These are phyloP conservation scores for Anastrepha obliqua DNA, from an alignment of 1,140 invertebrate genomes.

Conservation along the genomic window DNA sequence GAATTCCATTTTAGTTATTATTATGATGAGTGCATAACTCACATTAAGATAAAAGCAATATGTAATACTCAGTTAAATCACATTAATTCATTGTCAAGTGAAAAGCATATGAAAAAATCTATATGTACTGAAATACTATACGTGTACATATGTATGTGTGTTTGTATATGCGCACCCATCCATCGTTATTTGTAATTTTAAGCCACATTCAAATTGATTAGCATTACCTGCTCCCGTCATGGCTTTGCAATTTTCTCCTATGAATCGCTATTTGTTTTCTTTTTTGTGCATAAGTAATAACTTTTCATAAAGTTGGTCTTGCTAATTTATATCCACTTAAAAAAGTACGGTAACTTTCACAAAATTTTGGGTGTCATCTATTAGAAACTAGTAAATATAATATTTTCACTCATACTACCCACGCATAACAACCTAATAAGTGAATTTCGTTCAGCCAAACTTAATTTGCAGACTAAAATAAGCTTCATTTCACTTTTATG, in stretches of 20 bases:
- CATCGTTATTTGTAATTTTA: neutral
- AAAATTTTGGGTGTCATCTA: slow-evolving; percentile 41
- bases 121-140: neutral
- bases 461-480: neutral
- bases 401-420: slow-evolving; percentile 13
- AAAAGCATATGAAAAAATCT: too few relatives aligned
- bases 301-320: neutral
- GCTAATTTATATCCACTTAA: slow-evolving; percentile 50
- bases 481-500: neutral
- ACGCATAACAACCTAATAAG: neutral
- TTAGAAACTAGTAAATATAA: neutral
- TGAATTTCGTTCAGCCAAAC: neutral
- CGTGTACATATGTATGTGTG: neutral
- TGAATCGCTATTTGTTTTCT: neutral
- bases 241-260: slow-evolving; percentile 49
- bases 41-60: too few relatives aligned
- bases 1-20: too few relatives aligned
- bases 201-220: slow-evolving; percentile 13
- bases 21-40: too few relatives aligned
- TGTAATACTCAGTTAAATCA: too few relatives aligned
- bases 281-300: neutral
- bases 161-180: too few relatives aligned
- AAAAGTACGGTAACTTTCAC: slow-evolving; percentile 41
- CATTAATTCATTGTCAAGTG: too few relatives aligned
- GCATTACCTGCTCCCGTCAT: slow-evolving; percentile 35